Conservation (phyloP, 2,888 invertebrate species). For the Ornithoptera alexandrae region DNA sequence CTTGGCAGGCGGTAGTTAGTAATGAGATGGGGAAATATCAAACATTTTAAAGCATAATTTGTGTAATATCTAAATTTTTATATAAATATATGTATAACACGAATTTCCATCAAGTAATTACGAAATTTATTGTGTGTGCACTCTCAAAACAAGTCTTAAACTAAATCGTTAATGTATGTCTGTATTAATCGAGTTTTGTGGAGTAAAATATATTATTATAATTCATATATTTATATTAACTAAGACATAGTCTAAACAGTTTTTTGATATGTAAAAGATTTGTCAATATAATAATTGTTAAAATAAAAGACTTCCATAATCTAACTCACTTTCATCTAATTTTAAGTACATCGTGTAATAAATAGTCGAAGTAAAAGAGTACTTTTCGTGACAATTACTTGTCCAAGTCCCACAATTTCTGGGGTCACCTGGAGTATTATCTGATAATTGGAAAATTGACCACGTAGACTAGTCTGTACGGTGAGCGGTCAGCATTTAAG, state of each 20-base stretch:
- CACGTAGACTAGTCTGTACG: slow-evolving; percentile 1
- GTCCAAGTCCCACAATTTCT: not conserved
- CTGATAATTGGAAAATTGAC: slow-evolving; percentile 22
- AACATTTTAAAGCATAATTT: slow-evolving; percentile 7
- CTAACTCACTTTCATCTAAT: not conserved
- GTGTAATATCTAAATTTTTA: slow-evolving; percentile 2
- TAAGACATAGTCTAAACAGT: no score
- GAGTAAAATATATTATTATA: no score
- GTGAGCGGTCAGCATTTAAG: slow-evolving; percentile 17
- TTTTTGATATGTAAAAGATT: no score
- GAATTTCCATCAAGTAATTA: not conserved
- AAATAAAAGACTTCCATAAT: not conserved
- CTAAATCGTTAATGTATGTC: no score
- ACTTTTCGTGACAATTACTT: not conserved
- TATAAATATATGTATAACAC: not conserved
- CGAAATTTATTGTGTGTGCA: not conserved
- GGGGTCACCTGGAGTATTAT: not conserved
- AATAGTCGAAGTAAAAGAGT: not conserved
- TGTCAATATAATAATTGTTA: not conserved
- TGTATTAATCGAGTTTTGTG: no score
- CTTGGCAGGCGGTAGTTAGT: slow-evolving; percentile 4
- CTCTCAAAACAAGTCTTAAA: not conserved
- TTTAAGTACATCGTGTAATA: not conserved
- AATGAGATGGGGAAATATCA: slow-evolving; percentile 14
- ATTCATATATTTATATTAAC: no score